Evolutionary conservation across 2,888 invertebrate species (phyloP).

Genomic region (Diarsia rubi): DNA sequence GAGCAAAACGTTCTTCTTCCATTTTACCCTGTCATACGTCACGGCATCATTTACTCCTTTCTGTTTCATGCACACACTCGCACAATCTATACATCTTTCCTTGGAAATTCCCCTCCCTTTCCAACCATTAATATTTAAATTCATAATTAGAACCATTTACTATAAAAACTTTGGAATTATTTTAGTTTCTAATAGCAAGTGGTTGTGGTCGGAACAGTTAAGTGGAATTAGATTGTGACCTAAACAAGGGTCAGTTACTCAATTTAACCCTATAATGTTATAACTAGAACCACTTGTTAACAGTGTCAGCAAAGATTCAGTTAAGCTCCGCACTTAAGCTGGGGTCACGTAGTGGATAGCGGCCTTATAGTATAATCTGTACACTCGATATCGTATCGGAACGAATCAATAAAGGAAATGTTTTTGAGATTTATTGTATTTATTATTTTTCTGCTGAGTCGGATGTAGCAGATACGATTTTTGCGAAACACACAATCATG

Average conservation of each 20-base stretch:
- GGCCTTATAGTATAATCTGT: slow-evolving; percentile 17
- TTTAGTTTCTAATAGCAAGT: neutral
- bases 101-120: too few species aligned
- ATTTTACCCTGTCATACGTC: too few species aligned
- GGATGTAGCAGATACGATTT: neutral
- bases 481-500: neutral
- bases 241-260: slow-evolving; percentile 4
- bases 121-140: too few species aligned
- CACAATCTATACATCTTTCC: too few species aligned
- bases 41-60: too few species aligned
- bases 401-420: slow-evolving; percentile 28
- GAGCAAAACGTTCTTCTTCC: too few species aligned
- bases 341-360: slow-evolving; percentile 49
- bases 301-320: slow-evolving; percentile 23
- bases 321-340: slow-evolving; percentile 36
- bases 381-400: slow-evolving; percentile 8
- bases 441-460: neutral
- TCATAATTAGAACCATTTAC: too few species aligned
- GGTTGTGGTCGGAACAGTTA: neutral
- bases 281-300: slow-evolving; percentile 13
- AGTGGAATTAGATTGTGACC: neutral
- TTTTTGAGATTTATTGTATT: neutral
- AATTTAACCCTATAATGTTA: slow-evolving; percentile 8
- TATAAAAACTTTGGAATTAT: neutral
- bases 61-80: too few species aligned